Conservation (phyloP, 2,888 invertebrate genomes). For the Euphydryas editha region DNA sequence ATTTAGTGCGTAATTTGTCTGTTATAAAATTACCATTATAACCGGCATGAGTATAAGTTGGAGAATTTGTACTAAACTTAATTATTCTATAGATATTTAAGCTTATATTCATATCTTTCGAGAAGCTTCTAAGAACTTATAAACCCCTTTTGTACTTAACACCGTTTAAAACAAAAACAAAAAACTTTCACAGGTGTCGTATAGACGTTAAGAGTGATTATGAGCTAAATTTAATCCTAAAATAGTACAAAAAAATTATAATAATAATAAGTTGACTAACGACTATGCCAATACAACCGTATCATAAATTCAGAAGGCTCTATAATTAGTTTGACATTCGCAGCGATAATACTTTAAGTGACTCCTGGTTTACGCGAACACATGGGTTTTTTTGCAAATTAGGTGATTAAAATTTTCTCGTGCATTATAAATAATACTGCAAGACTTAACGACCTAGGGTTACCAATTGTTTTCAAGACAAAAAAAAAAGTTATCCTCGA, state of each 20-base stretch:
- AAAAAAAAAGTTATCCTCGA: background rate
- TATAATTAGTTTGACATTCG: conserved; percentile 26
- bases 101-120: too few relatives aligned
- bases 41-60: too few relatives aligned
- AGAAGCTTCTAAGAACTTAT: too few relatives aligned
- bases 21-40: background rate
- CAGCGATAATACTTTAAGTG: conserved; percentile 9
- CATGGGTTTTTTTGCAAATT: conserved; percentile 13
- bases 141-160: background rate
- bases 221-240: conserved; percentile 3
- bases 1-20: background rate
- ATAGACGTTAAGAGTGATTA: background rate
- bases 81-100: too few relatives aligned
- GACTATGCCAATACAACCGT: background rate
- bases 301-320: conserved; percentile 14
- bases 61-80: too few relatives aligned
- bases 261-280: background rate
- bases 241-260: background rate
- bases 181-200: background rate
- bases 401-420: conserved; percentile 9
- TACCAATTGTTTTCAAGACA: background rate
- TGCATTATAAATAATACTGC: background rate
- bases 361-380: conserved; percentile 22
- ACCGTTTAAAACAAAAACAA: background rate
- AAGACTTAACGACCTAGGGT: background rate